These are phyloP conservation scores for Nibea albiflora DNA, from an alignment of 2,113 vertebrate species.

Conservation along the genomic window DNA sequence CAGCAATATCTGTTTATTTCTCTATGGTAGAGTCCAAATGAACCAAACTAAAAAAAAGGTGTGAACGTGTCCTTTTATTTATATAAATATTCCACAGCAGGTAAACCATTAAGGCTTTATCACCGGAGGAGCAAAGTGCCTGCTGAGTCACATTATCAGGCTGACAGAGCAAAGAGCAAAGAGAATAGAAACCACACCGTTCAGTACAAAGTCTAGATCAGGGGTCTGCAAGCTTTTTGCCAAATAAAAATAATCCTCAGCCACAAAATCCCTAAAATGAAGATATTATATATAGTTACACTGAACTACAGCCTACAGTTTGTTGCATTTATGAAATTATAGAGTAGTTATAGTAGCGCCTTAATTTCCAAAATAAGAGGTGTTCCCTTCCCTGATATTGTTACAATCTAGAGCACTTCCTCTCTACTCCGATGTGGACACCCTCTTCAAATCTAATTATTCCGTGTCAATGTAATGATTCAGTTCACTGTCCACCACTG, in stretches of 20 bases:
- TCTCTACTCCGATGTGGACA: background rate
- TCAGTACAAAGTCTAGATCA: no score
- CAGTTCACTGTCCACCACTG: background rate
- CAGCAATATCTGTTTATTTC: background rate
- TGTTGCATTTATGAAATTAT: no score
- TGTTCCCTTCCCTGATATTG: background rate
- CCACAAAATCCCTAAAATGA: no score
- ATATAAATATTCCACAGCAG: background rate
- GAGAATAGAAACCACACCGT: background rate
- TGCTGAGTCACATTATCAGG: slow-evolving; percentile 1
- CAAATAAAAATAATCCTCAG: no score
- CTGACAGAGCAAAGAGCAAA: background rate
- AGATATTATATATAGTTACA: no score
- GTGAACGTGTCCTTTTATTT: background rate
- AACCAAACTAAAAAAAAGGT: background rate
- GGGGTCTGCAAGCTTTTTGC: no score
- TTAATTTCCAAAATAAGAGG: no score
- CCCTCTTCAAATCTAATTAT: background rate
- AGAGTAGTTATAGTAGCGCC: no score
- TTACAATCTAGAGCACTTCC: background rate
- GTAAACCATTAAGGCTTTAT: background rate
- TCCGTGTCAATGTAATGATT: background rate
- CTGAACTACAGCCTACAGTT: no score
- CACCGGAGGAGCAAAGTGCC: background rate
- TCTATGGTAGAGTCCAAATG: background rate